A percentile compares a stretch with the other conserved stretches of the same genome.
phyloP scores from a whole-genome alignment of 2,797 vertebrate species.

The Knipowitschia caucasica region DNA sequence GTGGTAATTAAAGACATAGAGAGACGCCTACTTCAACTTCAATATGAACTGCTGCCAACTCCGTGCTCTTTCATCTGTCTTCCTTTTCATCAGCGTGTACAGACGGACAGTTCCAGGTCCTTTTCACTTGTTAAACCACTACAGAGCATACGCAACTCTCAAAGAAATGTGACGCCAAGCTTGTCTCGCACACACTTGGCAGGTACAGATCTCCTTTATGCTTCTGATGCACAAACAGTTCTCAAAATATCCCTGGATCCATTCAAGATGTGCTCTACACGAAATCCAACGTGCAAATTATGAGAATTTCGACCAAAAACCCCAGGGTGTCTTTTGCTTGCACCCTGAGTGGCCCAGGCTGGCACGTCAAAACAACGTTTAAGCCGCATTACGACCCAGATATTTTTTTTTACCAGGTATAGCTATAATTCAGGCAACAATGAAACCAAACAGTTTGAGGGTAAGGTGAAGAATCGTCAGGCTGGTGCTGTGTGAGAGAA shows the following conservation, averaged over 20 bases:
- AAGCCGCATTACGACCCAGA: no score
- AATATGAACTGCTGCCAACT: slow-evolving; percentile 16
- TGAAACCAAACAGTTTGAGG: no score
- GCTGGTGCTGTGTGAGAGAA: no score
- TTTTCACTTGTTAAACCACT: slow-evolving; percentile 9
- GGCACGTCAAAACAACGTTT: no score
- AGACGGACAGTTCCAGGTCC: slow-evolving; percentile 7
- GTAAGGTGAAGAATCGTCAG: no score
- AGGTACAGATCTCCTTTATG: not conserved
- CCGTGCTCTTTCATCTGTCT: slow-evolving; percentile 26
- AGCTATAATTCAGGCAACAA: no score
- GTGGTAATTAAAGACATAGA: slow-evolving; percentile 26
- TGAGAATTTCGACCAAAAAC: no score
- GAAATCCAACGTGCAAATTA: no score
- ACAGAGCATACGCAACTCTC: not conserved
- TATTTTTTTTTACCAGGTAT: no score
- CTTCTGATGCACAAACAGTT: not conserved
- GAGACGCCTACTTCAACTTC: slow-evolving; percentile 15
- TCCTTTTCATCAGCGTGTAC: slow-evolving; percentile 34
- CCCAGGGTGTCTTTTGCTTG: no score
- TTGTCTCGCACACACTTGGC: not conserved
- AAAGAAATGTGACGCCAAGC: not conserved
- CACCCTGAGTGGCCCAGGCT: no score
- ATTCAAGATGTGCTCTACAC: slow-evolving; percentile 16
- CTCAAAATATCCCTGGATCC: slow-evolving; percentile 6